Conservation (phyloP, 2,797 vertebrate genomes). For the Sarcophilus harrisii region DNA sequence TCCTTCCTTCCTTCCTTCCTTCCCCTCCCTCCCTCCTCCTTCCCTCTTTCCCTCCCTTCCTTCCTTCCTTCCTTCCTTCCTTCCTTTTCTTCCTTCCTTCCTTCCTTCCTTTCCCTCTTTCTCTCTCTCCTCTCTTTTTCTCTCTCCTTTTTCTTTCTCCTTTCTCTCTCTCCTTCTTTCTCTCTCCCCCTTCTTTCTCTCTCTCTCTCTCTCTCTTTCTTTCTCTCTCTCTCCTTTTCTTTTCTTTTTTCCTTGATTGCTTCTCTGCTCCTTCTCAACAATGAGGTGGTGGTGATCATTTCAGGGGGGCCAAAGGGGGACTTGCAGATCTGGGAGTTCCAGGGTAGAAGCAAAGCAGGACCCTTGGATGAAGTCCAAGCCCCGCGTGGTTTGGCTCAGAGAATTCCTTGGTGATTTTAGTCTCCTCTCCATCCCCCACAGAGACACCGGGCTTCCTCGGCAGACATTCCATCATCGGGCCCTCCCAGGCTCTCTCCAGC, state of each 20-base stretch:
- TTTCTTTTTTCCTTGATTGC: background rate
- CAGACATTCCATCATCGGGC: slow-evolving; percentile 1
- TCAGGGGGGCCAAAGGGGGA: background rate
- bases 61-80: background rate
- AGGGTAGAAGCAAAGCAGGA: background rate
- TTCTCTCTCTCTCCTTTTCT: background rate
- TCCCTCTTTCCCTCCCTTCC: too few species aligned
- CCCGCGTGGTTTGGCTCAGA: background rate
- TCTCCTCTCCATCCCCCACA: background rate
- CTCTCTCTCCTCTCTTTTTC: background rate
- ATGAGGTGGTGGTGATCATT: background rate
- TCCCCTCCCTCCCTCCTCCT: too few species aligned
- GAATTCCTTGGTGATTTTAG: background rate
- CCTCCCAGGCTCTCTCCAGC: background rate
- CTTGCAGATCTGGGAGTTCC: background rate
- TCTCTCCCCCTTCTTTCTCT: too few species aligned
- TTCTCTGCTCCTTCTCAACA: background rate
- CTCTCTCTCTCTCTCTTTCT: background rate
- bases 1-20: background rate
- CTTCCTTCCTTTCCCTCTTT: background rate
- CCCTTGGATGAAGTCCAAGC: background rate
- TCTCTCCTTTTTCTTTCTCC: too few species aligned
- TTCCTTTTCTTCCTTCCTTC: background rate
- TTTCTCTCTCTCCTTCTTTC: background rate
- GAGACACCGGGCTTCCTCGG: background rate